Base-by-base conservation (phyloP, 2,888 invertebrate species). In the Tanytarsus gracilentus region DNA sequence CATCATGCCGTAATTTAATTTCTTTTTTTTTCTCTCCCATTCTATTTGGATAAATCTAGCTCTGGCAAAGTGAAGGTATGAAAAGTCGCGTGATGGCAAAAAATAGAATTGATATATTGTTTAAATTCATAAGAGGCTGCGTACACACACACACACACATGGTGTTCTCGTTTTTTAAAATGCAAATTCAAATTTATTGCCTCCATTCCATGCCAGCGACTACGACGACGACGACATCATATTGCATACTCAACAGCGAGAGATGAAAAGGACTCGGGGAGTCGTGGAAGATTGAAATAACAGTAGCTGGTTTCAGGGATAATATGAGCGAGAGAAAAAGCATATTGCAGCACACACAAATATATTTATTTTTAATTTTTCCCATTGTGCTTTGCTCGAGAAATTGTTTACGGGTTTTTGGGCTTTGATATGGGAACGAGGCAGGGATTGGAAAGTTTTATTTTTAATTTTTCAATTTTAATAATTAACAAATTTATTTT, bases 171-270 rank as follows among this genome's bases (percentile, higher is more conserved):
- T 44, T 58, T 48, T 58, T 48, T 48, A 33, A 58, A 58, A 58
- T 58, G 58, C 58, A 58, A 58, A 58, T 58, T 58, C 29, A 58
- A 58, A 58, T 58, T 58, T 58, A 58, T 58, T 58, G 48, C 58
- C 58, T 58, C 48, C 39, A 48, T 48, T 48, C 29, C 40, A 53
- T 48, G 26, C 58, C 30, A 44, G 21, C 44, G 44, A 44, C 44
- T n/a, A 44, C 23, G 9, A n/a, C 44, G 11, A 9, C 44, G 16
- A 21, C 21, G 11, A 36, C 36, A 36, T 36, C 9, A 21, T 44
- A 9, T 40, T 18, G 40, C 40, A 21, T 9, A 44, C 16, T 44
- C 44, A 44, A 44, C 11, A 44, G 14, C 18, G 16, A 44, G 44
- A 21, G 30, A 30, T 29, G 5, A 44, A 18, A 44, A 23, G 7